A percentile compares a stretch with the other conserved stretches of the same genome.
These are phyloP conservation scores for Colostygia pectinataria DNA, from an alignment of 2,888 invertebrate genomes.

Conservation along the genomic window DNA sequence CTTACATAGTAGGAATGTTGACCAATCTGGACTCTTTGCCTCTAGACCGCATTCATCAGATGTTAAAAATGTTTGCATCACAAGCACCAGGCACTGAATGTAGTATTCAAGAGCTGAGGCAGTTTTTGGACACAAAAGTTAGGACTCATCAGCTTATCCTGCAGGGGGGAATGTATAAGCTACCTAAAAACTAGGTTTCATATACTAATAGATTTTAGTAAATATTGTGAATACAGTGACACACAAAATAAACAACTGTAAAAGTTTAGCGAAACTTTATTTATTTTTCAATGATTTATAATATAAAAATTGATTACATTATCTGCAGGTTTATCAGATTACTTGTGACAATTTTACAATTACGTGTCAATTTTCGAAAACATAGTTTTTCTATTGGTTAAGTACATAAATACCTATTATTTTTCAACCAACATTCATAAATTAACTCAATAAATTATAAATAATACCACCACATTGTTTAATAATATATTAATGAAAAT, in stretches of 20 bases:
- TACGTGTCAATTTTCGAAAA: constrained; percentile 59
- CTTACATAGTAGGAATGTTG: constrained; percentile 98
- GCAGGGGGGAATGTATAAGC: constrained; percentile 93
- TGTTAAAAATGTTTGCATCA: constrained; percentile 98
- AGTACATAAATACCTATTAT: constrained; percentile 1
- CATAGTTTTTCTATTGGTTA: constrained; percentile 17
- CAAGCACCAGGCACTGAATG: constrained; percentile 96
- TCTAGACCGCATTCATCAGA: constrained; percentile 96
- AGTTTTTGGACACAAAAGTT: constrained; percentile 96
- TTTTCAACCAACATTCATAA: constrained; percentile 23
- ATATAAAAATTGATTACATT: constrained; percentile 74
- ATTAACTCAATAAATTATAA: constrained; percentile 61
- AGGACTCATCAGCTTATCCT: constrained; percentile 93
- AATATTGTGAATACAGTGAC: neutral
- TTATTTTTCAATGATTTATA: constrained; percentile 55
- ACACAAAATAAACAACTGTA: constrained; percentile 16
- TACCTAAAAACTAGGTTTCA: constrained; percentile 87
- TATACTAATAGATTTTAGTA: neutral
- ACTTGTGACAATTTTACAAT: constrained; percentile 46
- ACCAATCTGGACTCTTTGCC: constrained; percentile 96
- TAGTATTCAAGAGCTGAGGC: constrained; percentile 92
- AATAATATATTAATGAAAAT: constrained; percentile 58
- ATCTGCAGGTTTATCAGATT: constrained; percentile 68
- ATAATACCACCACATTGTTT: constrained; percentile 67
- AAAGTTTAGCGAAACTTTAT: constrained; percentile 73